phyloP scores from a whole-genome alignment of 2,113 vertebrate species.

The Lasiurus borealis region DNA sequence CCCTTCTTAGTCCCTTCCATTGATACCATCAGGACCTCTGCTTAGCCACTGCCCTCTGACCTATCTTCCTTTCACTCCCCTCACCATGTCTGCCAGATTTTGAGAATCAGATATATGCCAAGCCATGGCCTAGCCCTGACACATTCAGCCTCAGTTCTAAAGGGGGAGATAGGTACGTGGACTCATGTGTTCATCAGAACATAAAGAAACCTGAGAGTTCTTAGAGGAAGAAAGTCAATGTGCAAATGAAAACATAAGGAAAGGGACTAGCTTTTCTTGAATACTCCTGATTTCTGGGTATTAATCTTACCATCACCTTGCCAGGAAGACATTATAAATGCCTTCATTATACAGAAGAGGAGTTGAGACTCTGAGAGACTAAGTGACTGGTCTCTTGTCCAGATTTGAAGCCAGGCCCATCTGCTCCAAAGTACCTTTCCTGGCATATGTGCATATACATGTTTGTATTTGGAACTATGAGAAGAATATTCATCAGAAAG shows the following conservation, averaged over 20 bases:
- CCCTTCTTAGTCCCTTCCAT: neutral
- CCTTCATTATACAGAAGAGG: neutral
- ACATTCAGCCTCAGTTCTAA: neutral
- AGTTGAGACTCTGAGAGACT: neutral
- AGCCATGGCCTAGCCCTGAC: neutral
- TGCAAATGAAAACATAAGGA: neutral
- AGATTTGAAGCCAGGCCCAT: neutral
- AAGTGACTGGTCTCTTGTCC: neutral
- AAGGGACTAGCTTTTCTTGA: neutral
- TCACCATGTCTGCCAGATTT: neutral
- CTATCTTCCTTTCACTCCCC: neutral
- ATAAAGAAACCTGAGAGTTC: neutral
- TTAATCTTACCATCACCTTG: neutral
- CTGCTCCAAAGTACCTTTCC: neutral
- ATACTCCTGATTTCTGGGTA: neutral
- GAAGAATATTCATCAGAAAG: neutral
- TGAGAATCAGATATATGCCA: neutral
- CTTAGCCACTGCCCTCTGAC: neutral
- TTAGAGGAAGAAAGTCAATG: neutral
- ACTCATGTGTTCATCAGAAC: neutral
- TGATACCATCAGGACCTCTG: neutral
- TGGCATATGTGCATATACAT: neutral
- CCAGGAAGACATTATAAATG: neutral
- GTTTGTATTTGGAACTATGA: neutral
- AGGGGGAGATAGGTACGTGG: neutral